phyloP scores from a whole-genome alignment of 2,797 vertebrate genomes.

The Alouatta caraya region DNA sequence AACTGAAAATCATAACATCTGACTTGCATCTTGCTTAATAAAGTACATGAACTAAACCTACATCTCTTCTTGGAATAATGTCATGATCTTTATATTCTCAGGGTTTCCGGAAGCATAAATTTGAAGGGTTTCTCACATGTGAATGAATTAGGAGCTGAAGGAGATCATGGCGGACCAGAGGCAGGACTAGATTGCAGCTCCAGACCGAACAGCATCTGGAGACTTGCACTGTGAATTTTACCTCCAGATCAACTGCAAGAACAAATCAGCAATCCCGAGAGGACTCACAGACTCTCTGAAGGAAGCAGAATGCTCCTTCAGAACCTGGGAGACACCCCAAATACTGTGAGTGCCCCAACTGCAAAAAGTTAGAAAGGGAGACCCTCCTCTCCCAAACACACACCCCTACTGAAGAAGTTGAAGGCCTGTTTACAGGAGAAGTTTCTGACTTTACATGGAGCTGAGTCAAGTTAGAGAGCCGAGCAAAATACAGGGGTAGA shows the following conservation, averaged over 20 bases:
- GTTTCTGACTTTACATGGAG: neutral
- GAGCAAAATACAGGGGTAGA: neutral
- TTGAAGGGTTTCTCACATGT: neutral
- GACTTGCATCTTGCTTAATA: conserved; percentile 20
- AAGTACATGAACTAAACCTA: conserved; percentile 1
- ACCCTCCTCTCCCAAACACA: neutral
- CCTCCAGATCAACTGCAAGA: neutral
- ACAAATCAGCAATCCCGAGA: neutral
- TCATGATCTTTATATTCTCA: neutral
- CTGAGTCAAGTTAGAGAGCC: neutral
- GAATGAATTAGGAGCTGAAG: neutral
- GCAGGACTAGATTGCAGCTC: neutral
- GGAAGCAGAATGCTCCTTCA: neutral
- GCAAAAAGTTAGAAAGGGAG: neutral
- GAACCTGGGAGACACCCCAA: neutral
- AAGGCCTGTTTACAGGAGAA: neutral
- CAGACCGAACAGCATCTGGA: neutral
- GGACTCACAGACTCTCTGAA: neutral
- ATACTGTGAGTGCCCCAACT: neutral
- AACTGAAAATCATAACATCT: neutral
- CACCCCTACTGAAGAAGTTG: neutral
- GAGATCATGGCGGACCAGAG: neutral
- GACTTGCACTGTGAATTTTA: neutral
- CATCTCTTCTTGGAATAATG: neutral
- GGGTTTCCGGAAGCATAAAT: conserved; percentile 13